Evolutionary conservation across 2,888 invertebrate species (phyloP).

Genomic region (Oscheius sp.): DNA sequence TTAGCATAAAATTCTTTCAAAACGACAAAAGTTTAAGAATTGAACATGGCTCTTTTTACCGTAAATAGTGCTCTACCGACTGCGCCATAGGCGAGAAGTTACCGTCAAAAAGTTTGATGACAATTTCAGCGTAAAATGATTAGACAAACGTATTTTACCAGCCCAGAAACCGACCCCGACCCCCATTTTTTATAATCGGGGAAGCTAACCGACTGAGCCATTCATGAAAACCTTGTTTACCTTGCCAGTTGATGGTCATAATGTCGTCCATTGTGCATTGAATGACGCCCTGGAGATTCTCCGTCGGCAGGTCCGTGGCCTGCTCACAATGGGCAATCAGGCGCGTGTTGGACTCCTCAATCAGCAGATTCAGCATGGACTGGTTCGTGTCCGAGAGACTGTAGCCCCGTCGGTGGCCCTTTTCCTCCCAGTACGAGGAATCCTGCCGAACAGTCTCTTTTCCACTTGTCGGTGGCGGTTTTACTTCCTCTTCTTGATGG

Average conservation of each 20-base stretch:
- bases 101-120: too few relatives aligned
- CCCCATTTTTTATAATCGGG: too few relatives aligned
- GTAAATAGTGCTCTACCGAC: too few relatives aligned
- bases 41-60: neutral
- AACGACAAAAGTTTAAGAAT: neutral
- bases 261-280: conserved; percentile 91
- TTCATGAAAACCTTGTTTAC: conserved; percentile 77
- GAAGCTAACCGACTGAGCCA: too few relatives aligned
- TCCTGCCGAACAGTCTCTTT: neutral
- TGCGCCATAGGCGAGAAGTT: too few relatives aligned
- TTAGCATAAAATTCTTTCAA: conserved; percentile 37
- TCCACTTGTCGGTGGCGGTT: neutral
- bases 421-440: conserved; percentile 16
- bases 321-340: conserved; percentile 96
- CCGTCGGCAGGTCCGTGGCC: conserved; percentile 76
- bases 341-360: conserved; percentile 88
- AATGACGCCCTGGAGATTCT: conserved; percentile 84
- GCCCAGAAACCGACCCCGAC: too few relatives aligned
- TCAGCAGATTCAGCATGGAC: conserved; percentile 86
- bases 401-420: conserved; percentile 26
- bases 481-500: conserved; percentile 31
- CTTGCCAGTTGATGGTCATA: conserved; percentile 91
- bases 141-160: too few relatives aligned
- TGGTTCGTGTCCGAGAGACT: conserved; percentile 52
- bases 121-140: too few relatives aligned